Evolutionary conservation across 1,140 invertebrate genomes (phyloP).

Genomic region (Andricus grossulariae): DNA sequence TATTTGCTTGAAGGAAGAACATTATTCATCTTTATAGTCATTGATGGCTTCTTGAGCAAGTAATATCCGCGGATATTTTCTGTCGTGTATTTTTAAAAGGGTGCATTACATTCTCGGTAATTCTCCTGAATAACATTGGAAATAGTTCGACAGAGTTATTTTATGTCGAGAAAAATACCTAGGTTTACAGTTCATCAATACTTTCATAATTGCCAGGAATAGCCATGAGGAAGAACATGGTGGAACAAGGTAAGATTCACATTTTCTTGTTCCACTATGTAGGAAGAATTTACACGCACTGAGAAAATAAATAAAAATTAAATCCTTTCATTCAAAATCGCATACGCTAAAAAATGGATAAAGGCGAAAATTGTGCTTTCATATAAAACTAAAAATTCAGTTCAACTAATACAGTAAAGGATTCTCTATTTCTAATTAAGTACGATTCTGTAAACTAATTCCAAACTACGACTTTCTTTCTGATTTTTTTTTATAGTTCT

Average conservation of each 20-base stretch:
- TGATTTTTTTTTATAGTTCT: not conserved
- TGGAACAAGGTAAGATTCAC: too few species aligned
- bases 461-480: not conserved
- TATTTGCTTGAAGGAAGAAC: constrained; percentile 2
- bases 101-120: constrained; percentile 8
- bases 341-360: too few species aligned
- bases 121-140: not conserved
- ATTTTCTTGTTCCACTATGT: too few species aligned
- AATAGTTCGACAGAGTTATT: not conserved
- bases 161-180: not conserved
- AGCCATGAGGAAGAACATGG: not conserved
- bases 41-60: constrained; percentile 15
- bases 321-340: too few species aligned
- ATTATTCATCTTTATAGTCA: not conserved
- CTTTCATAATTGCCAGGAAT: constrained; percentile 9
- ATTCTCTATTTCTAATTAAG: too few species aligned
- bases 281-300: too few species aligned
- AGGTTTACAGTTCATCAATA: constrained; percentile 10
- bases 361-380: too few species aligned
- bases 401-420: too few species aligned
- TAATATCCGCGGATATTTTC: constrained; percentile 1
- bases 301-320: too few species aligned
- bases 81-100: constrained; percentile 9
- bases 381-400: not conserved
- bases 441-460: not conserved